Evolutionary conservation across 2,797 vertebrate species (phyloP).

Genomic region (Smutsia gigantea): DNA sequence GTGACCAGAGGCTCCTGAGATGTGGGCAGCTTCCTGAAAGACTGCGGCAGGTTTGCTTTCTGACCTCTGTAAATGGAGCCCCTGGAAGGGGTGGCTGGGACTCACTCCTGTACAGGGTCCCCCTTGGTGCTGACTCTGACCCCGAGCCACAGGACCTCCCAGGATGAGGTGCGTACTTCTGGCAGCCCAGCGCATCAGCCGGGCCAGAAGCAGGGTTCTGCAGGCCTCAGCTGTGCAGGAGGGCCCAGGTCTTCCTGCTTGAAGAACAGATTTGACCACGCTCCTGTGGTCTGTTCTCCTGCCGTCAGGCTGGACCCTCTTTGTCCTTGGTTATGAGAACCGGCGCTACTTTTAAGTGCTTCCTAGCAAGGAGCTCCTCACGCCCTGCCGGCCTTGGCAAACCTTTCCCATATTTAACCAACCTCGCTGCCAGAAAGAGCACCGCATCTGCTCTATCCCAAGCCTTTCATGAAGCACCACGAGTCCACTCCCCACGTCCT

Average conservation of each 20-base stretch:
- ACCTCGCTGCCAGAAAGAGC: not conserved
- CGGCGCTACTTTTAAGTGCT: not conserved
- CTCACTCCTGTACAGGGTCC: not conserved
- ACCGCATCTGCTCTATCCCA: not conserved
- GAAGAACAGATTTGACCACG: not conserved
- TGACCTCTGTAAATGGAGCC: not conserved
- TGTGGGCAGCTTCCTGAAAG: not conserved
- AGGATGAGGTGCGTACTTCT: not conserved
- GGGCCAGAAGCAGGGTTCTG: not conserved
- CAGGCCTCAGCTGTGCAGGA: not conserved
- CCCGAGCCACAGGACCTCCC: not conserved
- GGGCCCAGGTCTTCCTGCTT: not conserved
- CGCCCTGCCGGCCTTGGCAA: not conserved
- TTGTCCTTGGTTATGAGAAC: not conserved
- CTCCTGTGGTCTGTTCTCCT: fast-evolving
- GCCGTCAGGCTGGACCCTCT: not conserved
- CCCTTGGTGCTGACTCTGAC: not conserved
- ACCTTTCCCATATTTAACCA: not conserved
- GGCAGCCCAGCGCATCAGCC: fast-evolving
- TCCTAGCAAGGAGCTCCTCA: not conserved
- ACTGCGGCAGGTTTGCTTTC: not conserved
- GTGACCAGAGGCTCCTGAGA: not conserved
- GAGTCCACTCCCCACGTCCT: too few species aligned
- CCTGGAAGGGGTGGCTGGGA: not conserved
- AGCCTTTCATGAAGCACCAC: not conserved